Percentiles rank a stretch among this genome's conserved stretches.
Conservation (phyloP, 92 coral and sea anemone species). For the Plumapathes pennacea region DNA sequence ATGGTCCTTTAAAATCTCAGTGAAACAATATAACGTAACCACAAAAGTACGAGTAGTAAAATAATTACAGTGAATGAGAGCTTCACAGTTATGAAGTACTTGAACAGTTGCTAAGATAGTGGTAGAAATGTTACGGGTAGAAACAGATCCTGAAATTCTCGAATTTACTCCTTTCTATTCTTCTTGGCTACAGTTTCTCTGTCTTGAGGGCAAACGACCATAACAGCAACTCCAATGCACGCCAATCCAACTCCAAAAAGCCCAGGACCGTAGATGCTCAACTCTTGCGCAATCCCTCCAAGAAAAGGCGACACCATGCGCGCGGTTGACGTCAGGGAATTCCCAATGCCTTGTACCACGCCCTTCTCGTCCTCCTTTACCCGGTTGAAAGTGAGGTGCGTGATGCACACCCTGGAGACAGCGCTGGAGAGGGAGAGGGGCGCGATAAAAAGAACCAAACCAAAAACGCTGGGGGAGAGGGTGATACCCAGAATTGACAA, state of each 20-base stretch:
- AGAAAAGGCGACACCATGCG: constrained; percentile 94
- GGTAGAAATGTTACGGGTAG: no score
- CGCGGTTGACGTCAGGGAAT: constrained; percentile 81
- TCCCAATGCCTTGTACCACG: constrained; percentile 79
- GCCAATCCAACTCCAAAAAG: constrained; percentile 56
- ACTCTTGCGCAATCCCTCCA: constrained; percentile 85
- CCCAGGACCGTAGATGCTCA: constrained; percentile 81
- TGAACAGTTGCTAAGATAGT: no score
- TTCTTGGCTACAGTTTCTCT: no score
- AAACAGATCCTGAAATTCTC: no score
- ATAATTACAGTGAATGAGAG: no score
- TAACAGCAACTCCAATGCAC: constrained; percentile 53
- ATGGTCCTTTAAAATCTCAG: no score
- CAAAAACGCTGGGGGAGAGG: constrained; percentile 72
- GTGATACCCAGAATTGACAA: constrained; percentile 70
- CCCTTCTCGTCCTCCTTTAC: constrained; percentile 83
- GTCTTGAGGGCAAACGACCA: constrained; percentile 37
- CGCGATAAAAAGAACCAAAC: constrained; percentile 50
- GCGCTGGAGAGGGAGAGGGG: constrained; percentile 90
- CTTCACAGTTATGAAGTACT: no score
- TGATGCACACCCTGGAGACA: constrained; percentile 74
- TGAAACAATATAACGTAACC: no score
- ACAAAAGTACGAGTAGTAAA: no score
- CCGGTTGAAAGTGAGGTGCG: constrained; percentile 71
- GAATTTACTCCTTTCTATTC: no score